Evolutionary conservation across 2,888 invertebrate genomes (phyloP), one percentile per base, ranked within the genome.

Genomic region (Protonemura montana): DNA sequence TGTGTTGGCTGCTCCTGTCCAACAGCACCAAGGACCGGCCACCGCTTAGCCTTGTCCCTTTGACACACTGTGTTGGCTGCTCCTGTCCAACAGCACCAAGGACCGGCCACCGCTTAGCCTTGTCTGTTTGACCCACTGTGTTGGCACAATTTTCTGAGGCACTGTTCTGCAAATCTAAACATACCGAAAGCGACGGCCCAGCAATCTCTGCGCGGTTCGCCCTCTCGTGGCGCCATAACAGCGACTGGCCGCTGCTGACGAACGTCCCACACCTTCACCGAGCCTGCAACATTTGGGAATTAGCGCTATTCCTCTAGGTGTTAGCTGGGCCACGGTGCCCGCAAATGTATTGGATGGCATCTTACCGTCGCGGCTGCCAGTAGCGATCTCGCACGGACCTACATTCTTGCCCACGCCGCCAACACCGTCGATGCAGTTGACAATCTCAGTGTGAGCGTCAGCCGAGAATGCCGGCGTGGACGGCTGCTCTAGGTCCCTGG

Each of bases 211-310:
- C 93, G 94, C 0, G 93, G 91, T 87, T 95, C 95, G 0, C 95
- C 95, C 30, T 94, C 92, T 28, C 93, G 93, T 0, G 97, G 95
- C 89, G 96, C 95, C 94, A 99, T 98, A 89, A 96, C 95, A 0
- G 97, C 97, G 0, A 99, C 98, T 0, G 99, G 98, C 76, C 94
- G 94, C 84, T 95, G 95, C 91, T 98, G 98, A 0, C 99, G 93
- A 0, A 97, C 95, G 91, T 99, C 99, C 99, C 99, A 99, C 0
- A 99, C 95, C 93, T 98, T 98, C 0, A 98, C 98, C 82, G 95
- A 94, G 0, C 96, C 96, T 96, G 88, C 26, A 89, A 87, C 76
- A 3, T 6, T 76, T 21, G 35, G 35, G 26, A 16, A 25, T 82
- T 10, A 27, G 35, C 3, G 78, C 26, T 78, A 28, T 30, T 26